A percentile compares a stretch with the other conserved stretches of the same genome.
phyloP scores from a whole-genome alignment of 2,797 vertebrate species.

The Vultur gryphus region DNA sequence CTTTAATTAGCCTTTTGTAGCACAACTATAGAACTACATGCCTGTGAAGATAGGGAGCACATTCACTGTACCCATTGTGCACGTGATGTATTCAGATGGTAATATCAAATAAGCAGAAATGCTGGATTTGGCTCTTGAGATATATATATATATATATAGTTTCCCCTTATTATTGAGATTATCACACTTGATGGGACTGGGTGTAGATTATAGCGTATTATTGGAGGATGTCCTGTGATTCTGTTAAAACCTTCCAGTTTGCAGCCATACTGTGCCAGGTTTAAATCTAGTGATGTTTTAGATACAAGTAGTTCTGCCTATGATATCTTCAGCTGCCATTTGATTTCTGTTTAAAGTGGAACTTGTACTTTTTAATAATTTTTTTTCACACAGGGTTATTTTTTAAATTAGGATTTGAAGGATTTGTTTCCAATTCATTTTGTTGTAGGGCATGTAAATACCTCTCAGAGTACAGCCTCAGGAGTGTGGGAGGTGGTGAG shows the following conservation, averaged over 20 bases:
- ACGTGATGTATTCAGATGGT: not conserved
- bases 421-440: not conserved
- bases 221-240: not conserved
- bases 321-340: not conserved
- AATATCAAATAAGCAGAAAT: not conserved
- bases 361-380: accelerated
- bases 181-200: not conserved
- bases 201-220: not conserved
- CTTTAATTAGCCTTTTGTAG: not conserved
- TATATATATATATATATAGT: not conserved
- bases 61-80: not conserved
- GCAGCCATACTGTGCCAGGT: not conserved
- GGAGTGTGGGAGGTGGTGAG: not conserved
- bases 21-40: not conserved
- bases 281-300: not conserved
- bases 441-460: not conserved
- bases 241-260: not conserved
- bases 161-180: not conserved
- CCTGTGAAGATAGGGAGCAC: not conserved
- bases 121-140: not conserved
- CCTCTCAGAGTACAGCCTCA: not conserved
- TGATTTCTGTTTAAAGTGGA: not conserved
- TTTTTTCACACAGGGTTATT: not conserved
- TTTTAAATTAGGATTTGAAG: not conserved
- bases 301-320: not conserved